Conservation (phyloP, 2,888 invertebrate genomes). For the Mesorhabditis spiculigera region DNA sequence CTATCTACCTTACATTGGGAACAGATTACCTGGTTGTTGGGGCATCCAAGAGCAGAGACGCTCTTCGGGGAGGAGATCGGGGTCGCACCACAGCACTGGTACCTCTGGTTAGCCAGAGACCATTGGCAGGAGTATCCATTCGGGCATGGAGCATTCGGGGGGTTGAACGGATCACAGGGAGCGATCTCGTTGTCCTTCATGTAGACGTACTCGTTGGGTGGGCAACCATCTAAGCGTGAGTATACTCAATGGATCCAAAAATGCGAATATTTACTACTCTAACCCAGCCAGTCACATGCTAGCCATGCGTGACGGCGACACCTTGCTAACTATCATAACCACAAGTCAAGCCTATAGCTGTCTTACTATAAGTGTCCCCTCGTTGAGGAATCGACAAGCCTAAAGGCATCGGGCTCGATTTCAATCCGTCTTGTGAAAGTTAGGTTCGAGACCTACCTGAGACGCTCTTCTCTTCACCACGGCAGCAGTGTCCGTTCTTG, state of each 20-base stretch:
- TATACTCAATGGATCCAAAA: no score
- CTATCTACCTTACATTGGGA: background rate
- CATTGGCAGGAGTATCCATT: slow-evolving; percentile 55
- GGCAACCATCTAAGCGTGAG: slow-evolving; percentile 45
- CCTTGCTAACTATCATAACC: background rate
- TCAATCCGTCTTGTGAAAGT: no score
- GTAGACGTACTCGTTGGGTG: slow-evolving; percentile 56
- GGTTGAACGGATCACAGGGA: slow-evolving; percentile 54
- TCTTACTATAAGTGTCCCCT: background rate
- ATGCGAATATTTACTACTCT: background rate
- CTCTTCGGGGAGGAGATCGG: slow-evolving; percentile 53
- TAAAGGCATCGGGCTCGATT: no score
- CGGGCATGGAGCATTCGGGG: slow-evolving; percentile 46
- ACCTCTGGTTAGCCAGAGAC: slow-evolving; percentile 54
- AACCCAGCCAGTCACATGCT: slow-evolving; percentile 2
- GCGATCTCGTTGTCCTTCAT: slow-evolving; percentile 57
- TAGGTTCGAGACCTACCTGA: slow-evolving; percentile 26
- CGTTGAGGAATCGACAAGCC: background rate
- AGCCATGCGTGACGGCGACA: no score
- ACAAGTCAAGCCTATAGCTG: background rate
- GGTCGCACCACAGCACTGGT: slow-evolving; percentile 55
- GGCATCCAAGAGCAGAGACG: slow-evolving; percentile 53
- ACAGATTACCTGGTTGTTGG: slow-evolving; percentile 42
- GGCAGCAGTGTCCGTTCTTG: slow-evolving; percentile 55
- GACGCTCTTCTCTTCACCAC: slow-evolving; percentile 50